Base-by-base conservation (phyloP, 2,888 invertebrate genomes). In the Xestoiulus laeticollis region DNA sequence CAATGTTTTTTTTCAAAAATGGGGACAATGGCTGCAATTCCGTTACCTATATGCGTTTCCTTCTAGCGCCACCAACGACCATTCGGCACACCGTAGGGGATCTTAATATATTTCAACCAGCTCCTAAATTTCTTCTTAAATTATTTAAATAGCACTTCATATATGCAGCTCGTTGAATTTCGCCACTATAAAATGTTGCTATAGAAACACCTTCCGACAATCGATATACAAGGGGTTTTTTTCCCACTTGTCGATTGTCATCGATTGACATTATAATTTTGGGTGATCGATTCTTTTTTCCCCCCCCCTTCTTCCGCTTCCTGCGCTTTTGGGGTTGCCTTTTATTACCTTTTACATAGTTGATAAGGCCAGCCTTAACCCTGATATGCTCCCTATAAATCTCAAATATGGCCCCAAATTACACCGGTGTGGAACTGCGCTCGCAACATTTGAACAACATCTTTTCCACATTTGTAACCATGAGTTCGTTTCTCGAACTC, bases 161-260 rank as follows among this genome's bases (percentile, higher is more conserved):
- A 10, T 48, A 48, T 48, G 48, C 48, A 48, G 48, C 48, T 48
- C 48, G 48, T 59, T 59, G 59, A 59, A 59, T 59, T 59, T 59
- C n/a, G n/a, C 59, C 59, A 59, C 59, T n/a, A n/a, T 59, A 59
- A 59, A 59, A 59, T 59, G 59, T 59, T 59, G 59, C 59, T 59
- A 59, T 59, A 59, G 59, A 59, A 59, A 59, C 59, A 59, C 59
- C 59, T 59, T 59, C n/a, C n/a, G n/a, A 59, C 59, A 59, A 59
- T 59, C 59, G 59, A 59, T 59, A 59, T n/a, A 19, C 59, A 59
- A 59, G n/a, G 59, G 59, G 59, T 19, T 48, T 48, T 48, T 59
- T 59, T 16, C 16, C 59, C 59, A 59, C 59, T 59, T n/a, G 59
- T 59, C 59, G 59, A 59, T 59, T 59, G 59, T 59, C 59, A 59